Base-by-base conservation (phyloP, 1,140 invertebrate genomes). In the Drepana arcuata region DNA sequence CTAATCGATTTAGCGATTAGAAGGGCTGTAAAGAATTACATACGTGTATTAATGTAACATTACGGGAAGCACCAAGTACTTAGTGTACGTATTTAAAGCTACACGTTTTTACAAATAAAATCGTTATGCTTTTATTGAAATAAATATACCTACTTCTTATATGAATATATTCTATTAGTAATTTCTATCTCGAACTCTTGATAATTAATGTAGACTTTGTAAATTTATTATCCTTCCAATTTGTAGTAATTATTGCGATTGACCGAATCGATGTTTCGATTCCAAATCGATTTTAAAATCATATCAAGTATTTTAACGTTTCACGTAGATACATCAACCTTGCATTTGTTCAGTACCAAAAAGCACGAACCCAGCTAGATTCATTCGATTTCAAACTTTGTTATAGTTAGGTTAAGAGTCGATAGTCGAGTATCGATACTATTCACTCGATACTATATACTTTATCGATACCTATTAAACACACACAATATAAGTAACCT, bases 301-400 rank as follows among this genome's bases (percentile, higher is more conserved):
- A 41, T 41, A 41, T 33, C 38, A 33, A n/a, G n/a, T n/a, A n/a
- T n/a, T n/a, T 47, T 37, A 24, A 41, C 45, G 44, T 38, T 16
- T 24, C 46, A 46, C 30, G 55, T 75, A 72, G 71, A 55, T 48
- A 59, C 68, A 72, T 72, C 50, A 74, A 71, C 51, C 45, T 60
- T 69, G 71, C 69, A 72, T 73, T 73, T 71, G 64, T 77, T 73
- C 62, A 66, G 36, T 67, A 73, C 63, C 66, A 72, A 75, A 70
- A 59, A 68, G 69, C 71, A 75, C 69, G 44, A 55, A 49, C 56
- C 69, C 59, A 67, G 41, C 46, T 75, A 75, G 65, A 47, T 43
- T 45, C 67, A 66, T 68, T 50, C 41, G 41, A 10, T 34, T 41
- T 37, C 33, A 27, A 36, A 41, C 24, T 26, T 29, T 21, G 27